Percentiles rank a stretch among this genome's conserved stretches.
Evolutionary conservation across 2,888 invertebrate genomes (phyloP).

Genomic region (Cheilosia vulpina): DNA sequence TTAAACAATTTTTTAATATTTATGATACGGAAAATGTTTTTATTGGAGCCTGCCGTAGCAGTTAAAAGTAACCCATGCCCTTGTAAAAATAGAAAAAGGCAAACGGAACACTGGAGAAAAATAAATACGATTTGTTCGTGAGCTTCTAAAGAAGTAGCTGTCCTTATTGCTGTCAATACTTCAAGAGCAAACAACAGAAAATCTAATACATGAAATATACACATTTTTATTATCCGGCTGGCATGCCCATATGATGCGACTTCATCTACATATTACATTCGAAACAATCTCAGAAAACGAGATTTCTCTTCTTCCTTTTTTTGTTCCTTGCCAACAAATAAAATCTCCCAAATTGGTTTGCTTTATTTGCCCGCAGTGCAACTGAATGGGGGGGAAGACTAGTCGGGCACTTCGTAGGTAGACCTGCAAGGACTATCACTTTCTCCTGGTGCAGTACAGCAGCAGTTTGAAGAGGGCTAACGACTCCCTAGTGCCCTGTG

Average conservation of each 20-base stretch:
- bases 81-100: too few relatives aligned
- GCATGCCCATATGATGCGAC: background rate
- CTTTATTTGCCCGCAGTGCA: background rate
- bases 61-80: too few relatives aligned
- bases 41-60: too few relatives aligned
- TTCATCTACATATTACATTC: background rate
- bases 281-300: background rate
- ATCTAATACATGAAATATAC: background rate
- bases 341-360: constrained; percentile 37
- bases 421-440: background rate
- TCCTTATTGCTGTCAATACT: background rate
- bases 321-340: constrained; percentile 5
- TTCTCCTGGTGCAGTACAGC: background rate
- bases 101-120: too few relatives aligned
- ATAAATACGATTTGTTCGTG: too few relatives aligned
- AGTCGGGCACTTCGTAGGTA: background rate
- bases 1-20: too few relatives aligned
- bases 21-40: too few relatives aligned
- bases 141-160: too few relatives aligned
- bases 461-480: background rate
- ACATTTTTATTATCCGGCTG: background rate
- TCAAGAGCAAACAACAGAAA: background rate
- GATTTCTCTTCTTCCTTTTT: background rate
- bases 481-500: background rate
- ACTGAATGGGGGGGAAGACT: background rate